A percentile compares a stretch with the other conserved stretches of the same genome.
phyloP scores from a whole-genome alignment of 2,113 vertebrate species.

The Recurvirostra avosetta region DNA sequence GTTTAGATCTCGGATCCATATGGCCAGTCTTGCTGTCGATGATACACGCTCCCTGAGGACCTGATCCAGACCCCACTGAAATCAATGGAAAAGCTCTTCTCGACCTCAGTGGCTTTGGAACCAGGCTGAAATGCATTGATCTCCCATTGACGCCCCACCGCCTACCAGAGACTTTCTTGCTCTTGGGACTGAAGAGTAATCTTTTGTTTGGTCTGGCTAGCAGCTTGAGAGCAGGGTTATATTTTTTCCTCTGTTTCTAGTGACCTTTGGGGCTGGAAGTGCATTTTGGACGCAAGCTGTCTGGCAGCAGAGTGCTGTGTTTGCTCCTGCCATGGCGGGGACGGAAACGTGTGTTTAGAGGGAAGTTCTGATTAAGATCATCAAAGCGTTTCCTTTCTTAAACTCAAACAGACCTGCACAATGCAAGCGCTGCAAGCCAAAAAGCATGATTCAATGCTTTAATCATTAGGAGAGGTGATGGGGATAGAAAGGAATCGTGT shows the following conservation, averaged over 20 bases:
- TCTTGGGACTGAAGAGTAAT: not conserved
- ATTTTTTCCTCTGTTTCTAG: not conserved
- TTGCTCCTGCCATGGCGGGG: accelerated
- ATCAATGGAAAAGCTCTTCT: not conserved
- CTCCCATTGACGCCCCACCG: not conserved
- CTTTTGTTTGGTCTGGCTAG: not conserved
- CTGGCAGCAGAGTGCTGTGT: not conserved
- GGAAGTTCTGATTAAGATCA: slow-evolving; percentile 44
- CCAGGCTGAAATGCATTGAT: not conserved
- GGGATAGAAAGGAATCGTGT: not conserved
- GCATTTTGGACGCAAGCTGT: not conserved
- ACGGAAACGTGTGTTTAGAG: not conserved
- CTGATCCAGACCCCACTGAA: not conserved
- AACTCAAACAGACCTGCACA: not conserved
- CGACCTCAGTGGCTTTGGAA: not conserved
- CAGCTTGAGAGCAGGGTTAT: not conserved
- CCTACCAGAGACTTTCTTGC: not conserved
- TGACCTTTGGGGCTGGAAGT: not conserved
- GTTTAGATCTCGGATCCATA: not conserved
- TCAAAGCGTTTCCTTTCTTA: slow-evolving; percentile 18
- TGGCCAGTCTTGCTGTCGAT: not conserved
- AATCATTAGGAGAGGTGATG: not conserved
- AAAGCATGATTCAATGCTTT: not conserved
- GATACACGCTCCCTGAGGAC: not conserved
- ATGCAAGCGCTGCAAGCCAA: not conserved